These are phyloP conservation scores for Triops cancriformis DNA, from an alignment of 1,140 invertebrate genomes.

Conservation along the genomic window DNA sequence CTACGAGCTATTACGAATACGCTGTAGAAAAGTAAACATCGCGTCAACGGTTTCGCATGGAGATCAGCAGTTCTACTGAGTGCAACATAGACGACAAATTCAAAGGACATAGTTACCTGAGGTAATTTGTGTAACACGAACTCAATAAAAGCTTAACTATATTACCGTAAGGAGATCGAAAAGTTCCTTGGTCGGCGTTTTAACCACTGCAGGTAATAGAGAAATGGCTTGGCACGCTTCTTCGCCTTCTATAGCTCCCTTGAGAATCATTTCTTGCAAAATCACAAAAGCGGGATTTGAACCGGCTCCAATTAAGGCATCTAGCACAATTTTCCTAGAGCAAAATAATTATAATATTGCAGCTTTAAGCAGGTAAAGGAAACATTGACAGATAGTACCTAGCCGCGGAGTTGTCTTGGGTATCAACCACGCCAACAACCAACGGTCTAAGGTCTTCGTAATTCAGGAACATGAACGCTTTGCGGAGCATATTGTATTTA, in stretches of 20 bases:
- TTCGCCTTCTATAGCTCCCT: slow-evolving; percentile 29
- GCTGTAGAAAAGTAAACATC: too few relatives aligned
- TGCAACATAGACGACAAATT: too few relatives aligned
- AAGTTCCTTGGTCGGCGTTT: slow-evolving; percentile 31
- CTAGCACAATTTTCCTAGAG: slow-evolving; percentile 24
- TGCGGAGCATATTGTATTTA: slow-evolving; percentile 26
- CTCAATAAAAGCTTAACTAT: too few relatives aligned
- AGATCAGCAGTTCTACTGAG: too few relatives aligned
- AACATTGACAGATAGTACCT: slow-evolving; percentile 15
- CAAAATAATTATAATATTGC: neutral
- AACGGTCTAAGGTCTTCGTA: slow-evolving; percentile 23
- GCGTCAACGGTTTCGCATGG: too few relatives aligned
- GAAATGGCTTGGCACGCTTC: slow-evolving; percentile 29
- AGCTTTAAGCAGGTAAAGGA: neutral
- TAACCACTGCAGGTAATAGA: slow-evolving; percentile 31
- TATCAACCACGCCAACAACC: slow-evolving; percentile 16
- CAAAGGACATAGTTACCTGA: too few relatives aligned
- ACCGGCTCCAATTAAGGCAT: slow-evolving; percentile 25
- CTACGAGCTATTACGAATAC: too few relatives aligned
- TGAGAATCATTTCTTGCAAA: slow-evolving; percentile 31
- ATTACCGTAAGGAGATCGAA: slow-evolving; percentile 30
- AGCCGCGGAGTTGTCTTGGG: slow-evolving; percentile 19
- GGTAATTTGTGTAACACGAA: too few relatives aligned
- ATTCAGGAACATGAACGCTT: slow-evolving; percentile 21
- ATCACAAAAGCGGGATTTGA: slow-evolving; percentile 32